phyloP scores from a whole-genome alignment of 2,113 vertebrate species.

The Pantherophis guttatus region DNA sequence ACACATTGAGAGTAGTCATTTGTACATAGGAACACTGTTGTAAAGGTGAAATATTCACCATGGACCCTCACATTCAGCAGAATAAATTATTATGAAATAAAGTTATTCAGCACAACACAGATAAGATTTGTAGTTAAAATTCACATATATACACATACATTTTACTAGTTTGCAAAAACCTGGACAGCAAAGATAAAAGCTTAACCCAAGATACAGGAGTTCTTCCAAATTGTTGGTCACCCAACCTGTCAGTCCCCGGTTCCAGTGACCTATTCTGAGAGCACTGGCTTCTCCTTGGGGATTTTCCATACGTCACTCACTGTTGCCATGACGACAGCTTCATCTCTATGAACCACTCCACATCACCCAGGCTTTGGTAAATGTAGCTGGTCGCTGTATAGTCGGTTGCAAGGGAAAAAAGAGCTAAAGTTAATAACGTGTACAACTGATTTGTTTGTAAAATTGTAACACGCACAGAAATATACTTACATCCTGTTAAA shows the following conservation, averaged over 20 bases:
- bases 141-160: slow-evolving; percentile 29
- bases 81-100: slow-evolving; percentile 44
- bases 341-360: slow-evolving; percentile 99
- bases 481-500: slow-evolving; percentile 73
- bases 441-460: slow-evolving; percentile 68
- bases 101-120: slow-evolving; percentile 32
- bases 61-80: not conserved
- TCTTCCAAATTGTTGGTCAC: slow-evolving; percentile 89
- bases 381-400: slow-evolving; percentile 99
- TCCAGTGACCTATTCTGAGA: slow-evolving; percentile 99
- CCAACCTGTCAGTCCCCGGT: slow-evolving; percentile 99
- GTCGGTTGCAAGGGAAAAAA: slow-evolving; percentile 98
- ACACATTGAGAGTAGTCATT: not conserved
- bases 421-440: slow-evolving; percentile 95
- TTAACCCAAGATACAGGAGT: slow-evolving; percentile 98
- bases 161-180: slow-evolving; percentile 72
- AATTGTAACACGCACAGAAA: slow-evolving; percentile 77
- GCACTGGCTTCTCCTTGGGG: slow-evolving; percentile 99
- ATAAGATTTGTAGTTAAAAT: slow-evolving; percentile 44
- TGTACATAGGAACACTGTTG: not conserved
- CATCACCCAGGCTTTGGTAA: slow-evolving; percentile 99
- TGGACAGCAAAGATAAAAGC: slow-evolving; percentile 96
- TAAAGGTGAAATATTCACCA: not conserved
- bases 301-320: slow-evolving; percentile 98
- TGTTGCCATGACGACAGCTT: slow-evolving; percentile 99